Evolutionary conservation across 2,888 invertebrate genomes (phyloP).

Genomic region (Ditula angustiorana): DNA sequence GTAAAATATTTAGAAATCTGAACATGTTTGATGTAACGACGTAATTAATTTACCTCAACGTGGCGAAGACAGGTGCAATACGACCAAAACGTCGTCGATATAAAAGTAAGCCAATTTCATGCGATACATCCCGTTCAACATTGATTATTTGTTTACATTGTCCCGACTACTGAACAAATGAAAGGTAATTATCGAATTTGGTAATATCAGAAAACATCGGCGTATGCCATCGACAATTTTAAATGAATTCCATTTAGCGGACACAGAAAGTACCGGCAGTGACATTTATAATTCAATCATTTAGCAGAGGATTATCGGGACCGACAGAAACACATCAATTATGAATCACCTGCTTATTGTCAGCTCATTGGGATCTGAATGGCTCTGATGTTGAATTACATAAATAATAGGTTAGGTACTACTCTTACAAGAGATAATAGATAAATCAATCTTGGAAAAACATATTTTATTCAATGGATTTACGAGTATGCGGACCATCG

Average conservation of each 20-base stretch:
- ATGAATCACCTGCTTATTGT: conserved; percentile 6
- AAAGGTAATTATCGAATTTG: not conserved
- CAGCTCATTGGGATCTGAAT: not conserved
- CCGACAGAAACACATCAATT: conserved; percentile 25
- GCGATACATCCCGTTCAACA: too few relatives aligned
- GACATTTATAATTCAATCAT: conserved; percentile 15
- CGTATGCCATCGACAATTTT: not conserved
- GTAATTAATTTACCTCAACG: too few relatives aligned
- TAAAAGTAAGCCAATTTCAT: too few relatives aligned
- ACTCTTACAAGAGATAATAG: too few relatives aligned
- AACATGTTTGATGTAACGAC: too few relatives aligned
- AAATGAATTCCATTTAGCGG: conserved; percentile 11
- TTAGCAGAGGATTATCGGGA: conserved; percentile 18
- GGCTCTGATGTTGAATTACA: not conserved
- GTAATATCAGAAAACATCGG: not conserved
- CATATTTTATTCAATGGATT: too few relatives aligned
- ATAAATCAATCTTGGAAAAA: too few relatives aligned
- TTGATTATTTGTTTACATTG: not conserved
- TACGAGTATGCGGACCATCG: too few relatives aligned
- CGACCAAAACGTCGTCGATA: too few relatives aligned
- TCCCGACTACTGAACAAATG: not conserved
- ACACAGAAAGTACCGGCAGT: not conserved
- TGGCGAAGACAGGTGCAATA: too few relatives aligned
- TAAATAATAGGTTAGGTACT: not conserved
- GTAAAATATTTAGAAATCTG: too few relatives aligned